Evolutionary conservation across 2,113 vertebrate species (phyloP), one percentile per base, ranked within the genome.

Genomic region (Lipotes vexillifer): DNA sequence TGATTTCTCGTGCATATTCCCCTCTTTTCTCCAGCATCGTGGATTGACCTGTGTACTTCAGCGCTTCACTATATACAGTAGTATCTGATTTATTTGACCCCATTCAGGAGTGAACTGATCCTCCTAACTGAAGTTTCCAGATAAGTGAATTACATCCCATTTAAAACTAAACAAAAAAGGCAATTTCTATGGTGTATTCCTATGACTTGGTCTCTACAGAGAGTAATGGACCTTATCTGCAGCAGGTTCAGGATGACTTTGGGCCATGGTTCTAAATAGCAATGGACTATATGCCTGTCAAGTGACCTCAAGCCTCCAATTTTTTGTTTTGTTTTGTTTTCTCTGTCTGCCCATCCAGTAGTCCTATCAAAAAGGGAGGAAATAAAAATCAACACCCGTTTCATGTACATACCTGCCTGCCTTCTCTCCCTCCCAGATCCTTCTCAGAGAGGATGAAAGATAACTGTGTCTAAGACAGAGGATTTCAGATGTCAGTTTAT

Each of bases 401-500:
- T 75, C 89, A n/a, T 65, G 33, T 85, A 87, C 52, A 66, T 85
- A 61, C 25, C 38, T 63, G 33, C 33, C 59, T 75, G 18, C 17
- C 63, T 82, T 78, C 52, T 90, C 63, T 83, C 91, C 74, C 63
- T 83, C 91, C 74, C 71, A 55, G 23, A 87, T 69, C 63, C 74
- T 93, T 63, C 52, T 88, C 80, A 78, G 81, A 87, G 92, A 93
- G 88, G 44, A 66, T 75, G 61, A 88, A 85, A 38, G 31, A n/a
- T 61, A 52, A 57, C 55, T 85, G 13, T 66, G n/a, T 83, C 72
- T 65, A 80, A 94, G 59, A 91, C 69, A 74, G 13, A 90, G 72
- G 27, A 29, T 93, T 78, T 86, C 92, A 96, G 85, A 92, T n/a
- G 8, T 81, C 38, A 31, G 75, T 72, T 95, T 87, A 88, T 77